phyloP scores from a whole-genome alignment of 2,797 vertebrate species.

The Hydrolagus colliei region DNA sequence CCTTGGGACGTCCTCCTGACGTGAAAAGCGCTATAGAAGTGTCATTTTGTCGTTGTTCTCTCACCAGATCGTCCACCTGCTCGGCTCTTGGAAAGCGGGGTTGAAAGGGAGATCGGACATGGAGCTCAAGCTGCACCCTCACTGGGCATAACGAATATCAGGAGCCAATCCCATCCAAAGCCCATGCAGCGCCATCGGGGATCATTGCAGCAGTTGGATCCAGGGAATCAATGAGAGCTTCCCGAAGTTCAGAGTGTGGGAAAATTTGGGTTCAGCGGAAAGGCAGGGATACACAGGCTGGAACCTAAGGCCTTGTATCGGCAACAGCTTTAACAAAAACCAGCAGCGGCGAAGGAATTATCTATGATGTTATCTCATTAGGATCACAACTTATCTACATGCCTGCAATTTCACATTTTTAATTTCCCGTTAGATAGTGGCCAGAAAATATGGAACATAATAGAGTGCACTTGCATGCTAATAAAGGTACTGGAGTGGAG shows the following conservation, averaged over 20 bases:
- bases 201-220: constrained; percentile 35
- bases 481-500: too few relatives aligned
- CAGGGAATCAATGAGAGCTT: constrained; percentile 42
- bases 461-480: too few relatives aligned
- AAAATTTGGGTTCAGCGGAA: constrained; percentile 36
- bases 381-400: too few relatives aligned
- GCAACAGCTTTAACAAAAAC: constrained; percentile 33
- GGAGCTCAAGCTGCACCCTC: constrained; percentile 33
- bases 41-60: too few relatives aligned
- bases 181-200: constrained; percentile 41
- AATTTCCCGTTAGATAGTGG: too few relatives aligned
- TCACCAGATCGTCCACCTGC: constrained; percentile 13
- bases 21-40: too few relatives aligned
- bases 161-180: constrained; percentile 40
- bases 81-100: constrained; percentile 41
- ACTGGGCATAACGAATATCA: constrained; percentile 1
- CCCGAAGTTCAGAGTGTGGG: constrained; percentile 33
- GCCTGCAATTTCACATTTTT: too few relatives aligned
- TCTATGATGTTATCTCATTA: too few relatives aligned
- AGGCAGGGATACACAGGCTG: constrained; percentile 23
- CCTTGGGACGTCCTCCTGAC: too few relatives aligned
- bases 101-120: constrained; percentile 33
- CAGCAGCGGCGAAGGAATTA: not conserved
- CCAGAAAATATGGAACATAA: too few relatives aligned
- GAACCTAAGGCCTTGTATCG: too few relatives aligned